Percentiles rank a stretch among this genome's conserved stretches.
These are phyloP conservation scores for Falco peregrinus DNA, from an alignment of 2,797 vertebrate species.

Conservation along the genomic window DNA sequence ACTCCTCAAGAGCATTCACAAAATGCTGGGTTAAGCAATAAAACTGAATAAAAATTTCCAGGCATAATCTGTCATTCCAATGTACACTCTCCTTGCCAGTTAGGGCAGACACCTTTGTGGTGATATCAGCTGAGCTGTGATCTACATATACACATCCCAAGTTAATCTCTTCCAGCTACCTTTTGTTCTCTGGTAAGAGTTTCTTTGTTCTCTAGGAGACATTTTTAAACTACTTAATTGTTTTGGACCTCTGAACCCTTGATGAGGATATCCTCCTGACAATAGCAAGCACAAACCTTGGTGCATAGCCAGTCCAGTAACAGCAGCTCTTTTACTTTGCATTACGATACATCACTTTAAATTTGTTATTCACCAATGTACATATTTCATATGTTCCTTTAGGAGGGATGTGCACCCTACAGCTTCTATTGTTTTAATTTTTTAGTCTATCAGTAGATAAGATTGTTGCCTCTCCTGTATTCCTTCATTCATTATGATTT, in stretches of 20 bases:
- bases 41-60: not conserved
- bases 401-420: not conserved
- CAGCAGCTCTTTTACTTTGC: not conserved
- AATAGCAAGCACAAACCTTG: not conserved
- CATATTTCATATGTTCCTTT: not conserved
- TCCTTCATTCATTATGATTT: not conserved
- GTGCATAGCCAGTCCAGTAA: not conserved
- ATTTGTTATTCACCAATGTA: not conserved
- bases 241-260: not conserved
- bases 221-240: not conserved
- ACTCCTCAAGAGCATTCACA: not conserved
- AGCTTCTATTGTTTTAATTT: not conserved
- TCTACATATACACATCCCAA: not conserved
- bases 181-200: not conserved
- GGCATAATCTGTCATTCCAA: not conserved
- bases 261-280: not conserved
- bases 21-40: not conserved
- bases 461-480: not conserved
- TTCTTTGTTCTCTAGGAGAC: not conserved
- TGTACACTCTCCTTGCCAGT: not conserved
- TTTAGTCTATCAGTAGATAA: not conserved
- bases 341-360: not conserved
- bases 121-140: not conserved
- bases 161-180: not conserved
- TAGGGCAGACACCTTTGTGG: not conserved